phyloP scores from a whole-genome alignment of 2,888 invertebrate genomes.

The Callimorpha dominula region DNA sequence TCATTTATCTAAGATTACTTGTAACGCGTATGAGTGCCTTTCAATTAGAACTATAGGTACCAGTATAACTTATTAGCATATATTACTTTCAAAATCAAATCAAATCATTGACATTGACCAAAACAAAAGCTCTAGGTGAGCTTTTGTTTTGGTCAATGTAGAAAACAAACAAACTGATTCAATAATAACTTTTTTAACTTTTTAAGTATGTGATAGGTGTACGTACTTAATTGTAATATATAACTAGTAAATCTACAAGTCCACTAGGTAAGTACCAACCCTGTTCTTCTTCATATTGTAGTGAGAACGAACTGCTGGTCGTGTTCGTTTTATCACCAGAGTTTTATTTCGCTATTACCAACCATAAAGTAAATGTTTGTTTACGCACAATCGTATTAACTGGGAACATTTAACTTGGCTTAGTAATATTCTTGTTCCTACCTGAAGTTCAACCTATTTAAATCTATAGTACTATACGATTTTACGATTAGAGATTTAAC shows the following conservation, averaged over 20 bases:
- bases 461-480: neutral
- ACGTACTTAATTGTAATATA: no score
- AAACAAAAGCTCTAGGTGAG: no score
- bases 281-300: constrained; percentile 1
- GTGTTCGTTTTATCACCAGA: neutral
- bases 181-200: neutral
- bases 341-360: neutral
- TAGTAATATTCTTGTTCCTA: neutral
- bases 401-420: neutral
- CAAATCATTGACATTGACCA: no score
- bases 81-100: no score
- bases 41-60: neutral
- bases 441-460: neutral
- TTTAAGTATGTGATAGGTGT: no score
- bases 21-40: neutral
- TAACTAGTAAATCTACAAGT: no score
- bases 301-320: neutral
- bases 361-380: constrained; percentile 9
- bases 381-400: neutral
- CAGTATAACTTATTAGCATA: no score
- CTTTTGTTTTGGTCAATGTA: no score
- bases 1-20: neutral
- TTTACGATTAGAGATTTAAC: neutral
- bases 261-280: neutral
- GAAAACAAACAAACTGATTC: neutral